Percentiles rank a stretch among this genome's conserved stretches.
phyloP scores from a whole-genome alignment of 2,797 vertebrate species.

The Forpus xanthops region DNA sequence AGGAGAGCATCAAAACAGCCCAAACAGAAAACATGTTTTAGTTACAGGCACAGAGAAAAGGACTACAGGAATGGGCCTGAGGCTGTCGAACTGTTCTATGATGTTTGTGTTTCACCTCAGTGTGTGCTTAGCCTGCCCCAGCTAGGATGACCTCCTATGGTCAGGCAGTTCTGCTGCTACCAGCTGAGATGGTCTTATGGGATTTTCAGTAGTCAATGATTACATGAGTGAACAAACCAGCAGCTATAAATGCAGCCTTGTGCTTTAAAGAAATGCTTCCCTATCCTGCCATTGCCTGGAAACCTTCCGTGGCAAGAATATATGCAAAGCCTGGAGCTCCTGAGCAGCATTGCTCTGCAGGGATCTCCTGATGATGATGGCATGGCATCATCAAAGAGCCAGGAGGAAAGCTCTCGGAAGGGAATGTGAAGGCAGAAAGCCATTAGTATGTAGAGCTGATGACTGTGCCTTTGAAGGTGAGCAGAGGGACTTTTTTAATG shows the following conservation, averaged over 20 bases:
- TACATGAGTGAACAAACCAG: not conserved
- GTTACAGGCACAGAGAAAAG: not conserved
- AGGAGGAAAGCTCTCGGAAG: not conserved
- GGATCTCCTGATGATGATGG: not conserved
- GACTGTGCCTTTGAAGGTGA: not conserved
- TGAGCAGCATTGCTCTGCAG: not conserved
- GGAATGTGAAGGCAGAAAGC: not conserved
- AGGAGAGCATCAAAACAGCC: not conserved
- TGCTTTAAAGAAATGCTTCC: not conserved
- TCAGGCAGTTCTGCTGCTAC: not conserved
- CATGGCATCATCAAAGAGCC: not conserved
- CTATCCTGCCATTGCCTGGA: not conserved
- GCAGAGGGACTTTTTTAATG: not conserved
- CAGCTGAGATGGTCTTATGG: not conserved
- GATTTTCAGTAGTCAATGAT: not conserved
- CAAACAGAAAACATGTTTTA: not conserved
- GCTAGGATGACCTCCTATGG: not conserved
- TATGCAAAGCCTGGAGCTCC: not conserved
- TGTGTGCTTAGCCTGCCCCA: rapidly evolving
- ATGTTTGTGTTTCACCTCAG: not conserved
- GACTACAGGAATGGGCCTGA: not conserved
- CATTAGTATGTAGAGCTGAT: not conserved
- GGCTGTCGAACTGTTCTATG: too few species aligned
- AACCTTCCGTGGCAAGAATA: not conserved
- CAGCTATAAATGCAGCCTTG: not conserved